Conservation (phyloP, 1,140 invertebrate species). For the Papilio polyxenes region DNA sequence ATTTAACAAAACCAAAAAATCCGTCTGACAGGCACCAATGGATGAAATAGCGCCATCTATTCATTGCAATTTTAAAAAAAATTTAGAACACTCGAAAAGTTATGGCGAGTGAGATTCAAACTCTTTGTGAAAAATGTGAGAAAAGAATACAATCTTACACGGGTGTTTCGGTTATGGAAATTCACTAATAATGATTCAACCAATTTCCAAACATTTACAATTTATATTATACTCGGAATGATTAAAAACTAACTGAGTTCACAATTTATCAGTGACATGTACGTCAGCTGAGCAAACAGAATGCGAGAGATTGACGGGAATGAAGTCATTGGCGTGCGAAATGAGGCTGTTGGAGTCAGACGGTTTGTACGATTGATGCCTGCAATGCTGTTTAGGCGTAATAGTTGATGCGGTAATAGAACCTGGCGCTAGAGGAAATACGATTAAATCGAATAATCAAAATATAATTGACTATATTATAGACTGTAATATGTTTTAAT, state of each 20-base stretch:
- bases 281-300: constrained; percentile 9
- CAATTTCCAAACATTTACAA: too few relatives aligned
- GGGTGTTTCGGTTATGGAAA: too few relatives aligned
- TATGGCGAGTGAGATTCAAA: too few relatives aligned
- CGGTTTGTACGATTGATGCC: constrained; percentile 44
- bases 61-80: too few relatives aligned
- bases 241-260: not conserved
- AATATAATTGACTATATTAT: not conserved
- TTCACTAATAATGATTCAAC: too few relatives aligned
- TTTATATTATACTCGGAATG: too few relatives aligned
- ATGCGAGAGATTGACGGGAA: constrained; percentile 49
- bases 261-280: not conserved
- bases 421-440: not conserved
- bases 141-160: too few relatives aligned
- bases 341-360: constrained; percentile 54
- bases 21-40: too few relatives aligned
- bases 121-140: too few relatives aligned
- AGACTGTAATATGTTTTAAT: not conserved
- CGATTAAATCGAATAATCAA: not conserved
- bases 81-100: too few relatives aligned
- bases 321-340: constrained; percentile 50
- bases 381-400: constrained; percentile 11
- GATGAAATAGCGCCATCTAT: too few relatives aligned
- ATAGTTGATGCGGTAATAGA: not conserved
- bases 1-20: too few relatives aligned